These are phyloP conservation scores for Tenthredo mesomela DNA, from an alignment of 2,888 invertebrate genomes.

Conservation along the genomic window DNA sequence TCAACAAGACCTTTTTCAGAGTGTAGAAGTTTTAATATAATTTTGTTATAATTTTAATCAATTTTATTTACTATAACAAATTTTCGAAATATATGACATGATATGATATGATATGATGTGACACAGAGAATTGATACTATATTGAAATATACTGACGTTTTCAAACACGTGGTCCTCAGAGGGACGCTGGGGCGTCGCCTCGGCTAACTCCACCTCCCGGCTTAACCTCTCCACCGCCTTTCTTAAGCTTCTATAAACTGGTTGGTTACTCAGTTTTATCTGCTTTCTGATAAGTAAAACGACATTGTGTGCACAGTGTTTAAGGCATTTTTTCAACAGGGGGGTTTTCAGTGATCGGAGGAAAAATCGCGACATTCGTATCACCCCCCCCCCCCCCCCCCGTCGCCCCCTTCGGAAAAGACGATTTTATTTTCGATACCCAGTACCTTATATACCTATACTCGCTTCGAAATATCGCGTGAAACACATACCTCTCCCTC, in stretches of 20 bases:
- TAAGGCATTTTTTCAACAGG: background rate
- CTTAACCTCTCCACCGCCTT: conserved; percentile 33
- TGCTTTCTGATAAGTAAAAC: background rate
- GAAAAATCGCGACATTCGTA: background rate
- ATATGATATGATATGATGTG: background rate
- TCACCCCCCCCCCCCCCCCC: too few relatives aligned
- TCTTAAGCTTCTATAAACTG: conserved; percentile 13
- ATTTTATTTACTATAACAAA: too few relatives aligned
- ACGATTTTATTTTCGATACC: too few relatives aligned
- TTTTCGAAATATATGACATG: too few relatives aligned
- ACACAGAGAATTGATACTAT: background rate
- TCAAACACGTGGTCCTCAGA: conserved; percentile 69
- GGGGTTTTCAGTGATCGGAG: background rate
- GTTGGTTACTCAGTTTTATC: conserved; percentile 20
- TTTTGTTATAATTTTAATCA: too few relatives aligned
- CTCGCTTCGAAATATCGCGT: background rate
- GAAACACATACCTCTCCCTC: too few relatives aligned
- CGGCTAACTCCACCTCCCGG: conserved; percentile 24
- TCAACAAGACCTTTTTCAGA: too few relatives aligned
- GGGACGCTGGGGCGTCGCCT: conserved; percentile 64
- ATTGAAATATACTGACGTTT: conserved; percentile 46
- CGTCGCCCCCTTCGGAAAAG: too few relatives aligned
- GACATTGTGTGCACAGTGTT: background rate
- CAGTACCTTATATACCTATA: too few relatives aligned
- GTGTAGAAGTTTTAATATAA: too few relatives aligned